Percentiles rank a stretch among this genome's conserved stretches.
Evolutionary conservation across 2,888 invertebrate species (phyloP).

Genomic region (Drosophila niveifrons): DNA sequence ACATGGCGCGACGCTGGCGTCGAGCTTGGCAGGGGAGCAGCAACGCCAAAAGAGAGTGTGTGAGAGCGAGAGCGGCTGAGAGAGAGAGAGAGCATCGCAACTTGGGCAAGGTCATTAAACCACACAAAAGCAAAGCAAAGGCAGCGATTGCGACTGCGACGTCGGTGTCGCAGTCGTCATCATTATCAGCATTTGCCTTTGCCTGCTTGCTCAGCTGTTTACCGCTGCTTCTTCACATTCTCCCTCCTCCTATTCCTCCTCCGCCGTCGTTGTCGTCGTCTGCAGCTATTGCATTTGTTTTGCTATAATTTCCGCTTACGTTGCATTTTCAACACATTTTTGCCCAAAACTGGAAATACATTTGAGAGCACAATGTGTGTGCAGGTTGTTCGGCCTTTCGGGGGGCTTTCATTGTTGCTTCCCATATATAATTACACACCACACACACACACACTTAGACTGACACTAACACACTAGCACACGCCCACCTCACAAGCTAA

Average conservation of each 20-base stretch:
- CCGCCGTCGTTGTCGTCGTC: background rate
- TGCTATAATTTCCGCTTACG: slow-evolving; percentile 74
- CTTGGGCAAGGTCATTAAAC: slow-evolving; percentile 82
- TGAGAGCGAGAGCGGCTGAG: slow-evolving; percentile 17
- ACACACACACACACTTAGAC: slow-evolving; percentile 16
- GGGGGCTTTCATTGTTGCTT: slow-evolving; percentile 26
- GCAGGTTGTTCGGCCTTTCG: slow-evolving; percentile 11
- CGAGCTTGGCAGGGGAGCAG: slow-evolving; percentile 72
- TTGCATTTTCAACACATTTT: slow-evolving; percentile 66
- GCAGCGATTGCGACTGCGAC: slow-evolving; percentile 30
- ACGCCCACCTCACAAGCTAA: slow-evolving; percentile 8
- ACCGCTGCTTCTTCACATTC: slow-evolving; percentile 1
- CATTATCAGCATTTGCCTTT: slow-evolving; percentile 55
- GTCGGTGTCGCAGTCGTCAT: slow-evolving; percentile 33
- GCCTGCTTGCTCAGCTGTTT: slow-evolving; percentile 55
- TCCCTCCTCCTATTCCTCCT: too few relatives aligned
- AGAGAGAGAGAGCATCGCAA: slow-evolving; percentile 49
- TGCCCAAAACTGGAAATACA: slow-evolving; percentile 44
- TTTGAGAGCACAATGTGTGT: slow-evolving; percentile 37
- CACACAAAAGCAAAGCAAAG: slow-evolving; percentile 58
- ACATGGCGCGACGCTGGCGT: slow-evolving; percentile 62
- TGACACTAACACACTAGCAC: slow-evolving; percentile 3
- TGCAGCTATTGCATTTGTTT: slow-evolving; percentile 55
- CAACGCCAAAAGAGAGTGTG: slow-evolving; percentile 11
- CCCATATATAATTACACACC: slow-evolving; percentile 29